Evolutionary conservation across 2,888 invertebrate species (phyloP).

Genomic region (Eupeodes luniger): DNA sequence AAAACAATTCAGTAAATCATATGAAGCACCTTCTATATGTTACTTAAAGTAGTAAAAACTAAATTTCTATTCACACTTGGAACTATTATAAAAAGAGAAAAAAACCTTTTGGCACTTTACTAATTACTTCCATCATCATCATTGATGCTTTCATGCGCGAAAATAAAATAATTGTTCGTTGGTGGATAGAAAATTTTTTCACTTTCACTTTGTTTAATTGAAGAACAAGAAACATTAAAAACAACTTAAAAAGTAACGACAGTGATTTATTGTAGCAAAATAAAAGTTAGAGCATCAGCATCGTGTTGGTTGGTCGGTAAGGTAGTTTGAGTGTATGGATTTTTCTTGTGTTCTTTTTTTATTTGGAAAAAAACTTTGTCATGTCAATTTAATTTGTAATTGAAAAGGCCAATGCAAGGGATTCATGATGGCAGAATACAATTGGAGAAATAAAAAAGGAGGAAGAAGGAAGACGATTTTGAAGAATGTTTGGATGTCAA

Average conservation of each 20-base stretch:
- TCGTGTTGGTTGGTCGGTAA: neutral
- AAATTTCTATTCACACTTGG: neutral
- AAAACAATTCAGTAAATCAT: too few species aligned
- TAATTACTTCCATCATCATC: constrained; percentile 25
- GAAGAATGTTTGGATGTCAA: neutral
- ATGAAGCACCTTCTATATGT: too few species aligned
- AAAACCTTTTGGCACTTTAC: constrained; percentile 7
- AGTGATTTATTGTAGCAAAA: constrained; percentile 40
- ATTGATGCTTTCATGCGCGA: neutral
- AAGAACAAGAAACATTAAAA: constrained; percentile 15
- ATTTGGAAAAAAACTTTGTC: constrained; percentile 13
- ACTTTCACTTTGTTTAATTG: constrained; percentile 30
- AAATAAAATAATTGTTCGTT: neutral
- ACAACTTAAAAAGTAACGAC: constrained; percentile 4
- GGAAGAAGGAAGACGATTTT: neutral
- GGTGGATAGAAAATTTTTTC: neutral
- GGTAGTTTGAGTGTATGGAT: neutral
- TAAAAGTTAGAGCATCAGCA: constrained; percentile 32
- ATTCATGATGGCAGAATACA: neutral
- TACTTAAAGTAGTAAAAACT: neutral
- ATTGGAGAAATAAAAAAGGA: neutral
- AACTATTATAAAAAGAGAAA: neutral
- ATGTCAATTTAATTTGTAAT: neutral
- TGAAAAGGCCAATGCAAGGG: constrained; percentile 25
- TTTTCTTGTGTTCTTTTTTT: neutral